Evolutionary conservation across 1,140 invertebrate genomes (phyloP), one percentile per base, ranked within the genome.

Genomic region (Plutomurus gul): DNA sequence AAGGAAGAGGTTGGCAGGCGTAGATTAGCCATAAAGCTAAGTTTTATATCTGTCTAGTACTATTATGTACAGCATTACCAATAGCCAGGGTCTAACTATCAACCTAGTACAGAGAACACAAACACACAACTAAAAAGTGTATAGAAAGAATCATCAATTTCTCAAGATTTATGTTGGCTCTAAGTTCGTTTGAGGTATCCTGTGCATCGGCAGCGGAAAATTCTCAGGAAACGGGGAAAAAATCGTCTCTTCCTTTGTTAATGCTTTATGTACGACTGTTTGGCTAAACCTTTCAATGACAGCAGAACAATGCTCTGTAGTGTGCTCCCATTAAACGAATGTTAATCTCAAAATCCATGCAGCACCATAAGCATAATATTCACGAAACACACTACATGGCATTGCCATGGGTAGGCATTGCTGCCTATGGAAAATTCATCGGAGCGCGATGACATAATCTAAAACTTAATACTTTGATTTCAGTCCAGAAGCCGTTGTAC

Each of bases 21-120:
- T 65, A 65, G 56, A 65, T 65, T 65, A 65, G 56, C 27, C 56
- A 65, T 65, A 65, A 65, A 65, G 56, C 56, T 65, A 65, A 65
- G 56, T 65, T 65, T 65, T 65, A 65, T 65, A 27, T 10, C 27
- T 27, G 13, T 65, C 56, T 65, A 33, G 56, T 65, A 65, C 56
- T 65, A 30, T 30, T 65, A 33, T 65, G 27, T 30, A 43, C 39
- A 43, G 39, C 7, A 43, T 43, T 43, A 43, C n/a, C n/a, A n/a
- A n/a, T n/a, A n/a, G n/a, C n/a, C n/a, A n/a, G n/a, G n/a, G n/a
- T n/a, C n/a, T n/a, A n/a, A n/a, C n/a, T n/a, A n/a, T n/a, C n/a
- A n/a, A n/a, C n/a, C n/a, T n/a, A n/a, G n/a, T n/a, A n/a, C n/a
- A n/a, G n/a, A n/a, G n/a, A n/a, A n/a, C n/a, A n/a, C n/a, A n/a